Conservation (phyloP, 2,797 vertebrate species). For the Paramormyrops hopkinsi region DNA sequence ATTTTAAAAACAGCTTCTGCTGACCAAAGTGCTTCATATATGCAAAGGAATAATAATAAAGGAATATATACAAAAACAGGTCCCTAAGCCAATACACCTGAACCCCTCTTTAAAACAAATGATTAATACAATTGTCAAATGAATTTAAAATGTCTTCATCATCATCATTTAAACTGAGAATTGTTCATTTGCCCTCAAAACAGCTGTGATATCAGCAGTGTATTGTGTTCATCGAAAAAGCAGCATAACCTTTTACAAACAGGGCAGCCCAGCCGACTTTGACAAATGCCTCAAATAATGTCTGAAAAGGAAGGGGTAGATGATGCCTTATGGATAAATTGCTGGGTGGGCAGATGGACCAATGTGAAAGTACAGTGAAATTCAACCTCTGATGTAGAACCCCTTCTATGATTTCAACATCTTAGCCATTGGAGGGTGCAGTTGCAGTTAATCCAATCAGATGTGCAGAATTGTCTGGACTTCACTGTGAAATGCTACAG, state of each 20-base stretch:
- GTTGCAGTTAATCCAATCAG: neutral
- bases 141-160: neutral
- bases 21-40: neutral
- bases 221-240: neutral
- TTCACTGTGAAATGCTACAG: neutral
- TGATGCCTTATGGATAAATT: neutral
- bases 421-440: neutral
- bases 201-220: neutral
- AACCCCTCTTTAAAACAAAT: neutral
- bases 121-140: neutral
- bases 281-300: neutral
- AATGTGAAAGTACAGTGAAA: neutral
- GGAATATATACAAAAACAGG: neutral
- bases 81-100: neutral
- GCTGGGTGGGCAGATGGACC: neutral
- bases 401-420: neutral
- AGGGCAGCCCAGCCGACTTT: neutral
- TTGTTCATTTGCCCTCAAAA: neutral
- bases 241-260: neutral
- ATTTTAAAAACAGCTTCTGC: neutral
- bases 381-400: neutral
- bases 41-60: neutral
- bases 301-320: neutral
- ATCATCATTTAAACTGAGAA: neutral
- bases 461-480: neutral